Evolutionary conservation across 2,113 vertebrate genomes (phyloP), one percentile per base, ranked within the genome.

Genomic region (Osmerus eperlanus): DNA sequence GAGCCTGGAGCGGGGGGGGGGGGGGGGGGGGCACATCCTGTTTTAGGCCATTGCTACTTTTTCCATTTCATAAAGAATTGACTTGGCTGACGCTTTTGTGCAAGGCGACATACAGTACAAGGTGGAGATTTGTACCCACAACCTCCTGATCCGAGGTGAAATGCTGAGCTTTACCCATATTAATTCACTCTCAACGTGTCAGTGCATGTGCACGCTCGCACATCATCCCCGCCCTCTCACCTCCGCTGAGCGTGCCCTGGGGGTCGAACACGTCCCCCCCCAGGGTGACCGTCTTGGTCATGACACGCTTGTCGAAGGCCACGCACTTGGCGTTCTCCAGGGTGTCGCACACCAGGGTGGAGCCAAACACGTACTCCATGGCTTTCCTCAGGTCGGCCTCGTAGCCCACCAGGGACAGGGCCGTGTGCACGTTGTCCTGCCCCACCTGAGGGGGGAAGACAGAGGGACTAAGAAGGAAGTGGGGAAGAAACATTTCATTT

Each of bases 321-420:
- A 98, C 95, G 84, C 87, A 95, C 84, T 98, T 98, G 70, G 97
- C 96, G 19, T 94, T 94, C 80, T 98, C 94, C 90, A 99, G 88
- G 70, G 78, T 92, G 78, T 95, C 92, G 65, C 95, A 98, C 70
- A 99, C 86, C 78, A 99, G 71, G 0, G 96, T 94, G 74, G 93
- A 90, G 64, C 97, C 97, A 78, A 99, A 99, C 25, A 98, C 94
- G 73, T 94, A 99, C 85, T 99, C 94, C 96, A 99, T 97, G 73
- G 95, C 97, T 86, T 95, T 98, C n/a, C 92, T 92, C 70, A 99
- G 81, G 80, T 98, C 95, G 9, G 89, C 66, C 12, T 95, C 91
- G 7, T 96, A 99, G 0, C 72, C 91, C 76, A 99, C 92, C 66
- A 96, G 80, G 4, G 86, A 93, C 88, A 99, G 87, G 72, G 97